These are phyloP conservation scores for Amiota mariae DNA, from an alignment of 2,888 invertebrate species.

Conservation along the genomic window DNA sequence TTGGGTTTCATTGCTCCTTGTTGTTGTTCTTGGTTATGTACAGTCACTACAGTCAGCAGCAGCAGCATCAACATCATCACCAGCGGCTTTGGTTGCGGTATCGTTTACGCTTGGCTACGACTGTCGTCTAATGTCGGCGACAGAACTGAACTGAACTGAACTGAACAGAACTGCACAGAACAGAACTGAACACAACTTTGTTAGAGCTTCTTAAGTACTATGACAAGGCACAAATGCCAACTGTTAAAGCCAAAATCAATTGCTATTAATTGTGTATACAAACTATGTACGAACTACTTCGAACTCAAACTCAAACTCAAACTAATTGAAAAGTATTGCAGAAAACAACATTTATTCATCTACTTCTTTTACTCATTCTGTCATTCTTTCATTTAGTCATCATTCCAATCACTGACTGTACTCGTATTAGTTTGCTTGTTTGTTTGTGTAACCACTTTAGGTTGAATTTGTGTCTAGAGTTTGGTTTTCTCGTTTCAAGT, in stretches of 20 bases:
- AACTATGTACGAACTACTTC: not conserved
- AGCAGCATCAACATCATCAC: not conserved
- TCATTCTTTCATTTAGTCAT: not conserved
- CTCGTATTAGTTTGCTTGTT: too few species aligned
- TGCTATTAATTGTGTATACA: constrained; percentile 3
- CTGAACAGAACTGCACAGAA: too few species aligned
- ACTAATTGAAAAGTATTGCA: not conserved
- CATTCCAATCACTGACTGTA: too few species aligned
- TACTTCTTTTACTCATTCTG: not conserved
- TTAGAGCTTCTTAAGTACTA: too few species aligned
- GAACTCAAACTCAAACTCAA: too few species aligned
- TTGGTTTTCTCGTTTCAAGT: not conserved
- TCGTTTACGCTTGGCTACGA: constrained; percentile 10
- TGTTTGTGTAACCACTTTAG: too few species aligned
- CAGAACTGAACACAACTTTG: too few species aligned
- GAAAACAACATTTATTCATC: not conserved
- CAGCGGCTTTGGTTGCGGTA: not conserved
- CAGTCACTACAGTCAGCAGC: not conserved
- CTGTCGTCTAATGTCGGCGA: not conserved
- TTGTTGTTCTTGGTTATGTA: not conserved
- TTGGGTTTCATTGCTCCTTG: too few species aligned
- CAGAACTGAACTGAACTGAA: too few species aligned
- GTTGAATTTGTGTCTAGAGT: not conserved
- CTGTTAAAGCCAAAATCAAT: not conserved
- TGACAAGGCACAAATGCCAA: constrained; percentile 5